Percentiles rank a stretch among this genome's conserved stretches.
phyloP scores from a whole-genome alignment of 35 echinoderm and acorn worm genomes.

The Acanthaster planci region DNA sequence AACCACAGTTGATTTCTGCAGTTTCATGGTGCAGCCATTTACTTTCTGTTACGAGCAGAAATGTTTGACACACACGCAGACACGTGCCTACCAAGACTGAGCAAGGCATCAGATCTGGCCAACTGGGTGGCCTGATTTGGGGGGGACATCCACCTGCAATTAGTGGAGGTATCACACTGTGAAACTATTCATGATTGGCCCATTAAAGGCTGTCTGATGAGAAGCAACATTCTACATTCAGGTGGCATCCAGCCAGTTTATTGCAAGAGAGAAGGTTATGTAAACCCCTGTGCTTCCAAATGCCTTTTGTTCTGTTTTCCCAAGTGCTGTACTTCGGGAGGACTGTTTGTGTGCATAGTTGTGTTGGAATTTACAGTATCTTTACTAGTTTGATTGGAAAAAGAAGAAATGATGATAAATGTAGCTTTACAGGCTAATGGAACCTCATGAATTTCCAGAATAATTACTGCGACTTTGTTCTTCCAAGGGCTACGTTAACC shows the following conservation, averaged over 20 bases:
- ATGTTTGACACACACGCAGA: too few species aligned
- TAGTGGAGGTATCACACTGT: neutral
- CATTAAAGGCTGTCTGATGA: neutral
- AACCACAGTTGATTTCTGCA: too few species aligned
- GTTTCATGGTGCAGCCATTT: too few species aligned
- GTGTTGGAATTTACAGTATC: neutral
- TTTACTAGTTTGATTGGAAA: too few species aligned
- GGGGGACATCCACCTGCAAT: neutral
- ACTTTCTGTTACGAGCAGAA: too few species aligned
- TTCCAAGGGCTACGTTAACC: too few species aligned
- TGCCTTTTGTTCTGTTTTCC: slow-evolving; percentile 8
- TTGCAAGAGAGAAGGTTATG: slow-evolving; percentile 21
- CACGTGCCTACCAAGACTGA: too few species aligned
- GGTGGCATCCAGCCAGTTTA: neutral
- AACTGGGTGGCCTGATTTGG: slow-evolving; percentile 16
- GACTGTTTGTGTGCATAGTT: neutral
- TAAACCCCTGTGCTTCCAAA: neutral
- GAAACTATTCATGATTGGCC: neutral
- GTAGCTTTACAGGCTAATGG: too few species aligned
- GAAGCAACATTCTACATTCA: neutral
- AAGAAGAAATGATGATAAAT: too few species aligned
- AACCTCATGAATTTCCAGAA: too few species aligned
- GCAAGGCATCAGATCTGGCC: too few species aligned
- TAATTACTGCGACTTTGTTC: too few species aligned
- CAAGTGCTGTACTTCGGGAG: slow-evolving; percentile 14